Base-by-base conservation (phyloP, 1,140 invertebrate genomes). In the Tachypleus tridentatus region DNA sequence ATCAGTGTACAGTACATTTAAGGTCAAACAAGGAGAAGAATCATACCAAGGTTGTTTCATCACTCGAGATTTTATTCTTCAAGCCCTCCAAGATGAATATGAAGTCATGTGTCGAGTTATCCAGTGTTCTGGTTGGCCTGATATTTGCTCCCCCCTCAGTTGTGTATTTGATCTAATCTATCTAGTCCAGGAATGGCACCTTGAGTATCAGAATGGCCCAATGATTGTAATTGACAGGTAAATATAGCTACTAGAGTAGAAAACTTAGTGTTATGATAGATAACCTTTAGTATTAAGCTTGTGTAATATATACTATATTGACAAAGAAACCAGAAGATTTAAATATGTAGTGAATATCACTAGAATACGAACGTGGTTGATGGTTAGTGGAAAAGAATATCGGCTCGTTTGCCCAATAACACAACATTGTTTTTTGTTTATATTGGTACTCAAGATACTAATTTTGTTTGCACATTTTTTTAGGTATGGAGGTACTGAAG, bases 161-260 rank as follows among this genome's bases (percentile, higher is more conserved):
- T 83, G 84, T 70, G 82, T 91, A 67, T 86, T 90, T 67, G 86
- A 87, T 72, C 82, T 87, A 68, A 72, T 80, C 48, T 70, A 75
- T 10, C 66, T 71, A n/a, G 86, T 95, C 4, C 87, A 91, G 70
- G 85, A 89, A 56, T 87, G 87, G 73, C 85, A 89, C 75, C 81
- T 84, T 71, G 87, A 91, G 72, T 87, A 89, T 76, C 89, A 91
- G 75, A 89, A 91, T 78, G 92, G 92, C 58, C 92, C 93, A 54
- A 86, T 95, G 67, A 86, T 95, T 71, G 89, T 97, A 66, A 85
- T 97, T 67, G 93, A 97, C 77, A 89, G 87, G 91, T 95, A 79
- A 81, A 78, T 79, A 62, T 58, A 63, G 4, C 29, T 50, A 9
- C 29, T 29, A 29, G 0, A 1, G 29, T 29, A 29, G 29, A 29